Evolutionary conservation across 2,888 invertebrate genomes (phyloP), one percentile per base, ranked within the genome.

Genomic region (Drosophila gaucha): DNA sequence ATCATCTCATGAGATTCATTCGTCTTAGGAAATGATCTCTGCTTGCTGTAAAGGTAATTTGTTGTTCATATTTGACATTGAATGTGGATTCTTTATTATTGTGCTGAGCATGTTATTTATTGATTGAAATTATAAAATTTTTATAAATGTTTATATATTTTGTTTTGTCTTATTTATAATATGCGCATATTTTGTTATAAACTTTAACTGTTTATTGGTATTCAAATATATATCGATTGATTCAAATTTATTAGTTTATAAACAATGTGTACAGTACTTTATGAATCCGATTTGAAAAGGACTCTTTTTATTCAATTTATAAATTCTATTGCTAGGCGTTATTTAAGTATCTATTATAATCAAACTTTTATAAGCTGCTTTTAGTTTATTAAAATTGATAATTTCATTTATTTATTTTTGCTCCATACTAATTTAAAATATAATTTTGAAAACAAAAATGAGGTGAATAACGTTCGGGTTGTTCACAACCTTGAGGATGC

Each of bases 171-270:
- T 76, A 72, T 69, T n/a, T 38, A 16, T 57, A 71, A 56, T 67
- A 74, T 76, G 59, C 76, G 67, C 75, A 74, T 71, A 75, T 75
- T 74, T 70, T 33, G 30, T 57, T 60, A 57, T 65, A 49, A 57
- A 56, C 44, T 62, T 62, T 10, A 58, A 59, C 16, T 63, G 46
- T 58, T 74, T 22, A 38, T 56, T 57, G 38, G 52, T 72, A 9
- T 66, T 54, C 9, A 44, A 59, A 65, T 46, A 50, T 50, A 44
- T 28, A 22, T 43, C 12, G 28, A 44, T 66, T 72, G 35, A 62
- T 74, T 6, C 35, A 60, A 74, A 57, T 30, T 62, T 74, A 43
- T 50, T 69, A 4, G 20, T 64, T 73, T 73, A 69, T 74, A 35
- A 69, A 73, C 58, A 56, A 44, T 47, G 18, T 56, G 18, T 35